Conservation (phyloP, 2,888 invertebrate species). For the Nasonia oneida region DNA sequence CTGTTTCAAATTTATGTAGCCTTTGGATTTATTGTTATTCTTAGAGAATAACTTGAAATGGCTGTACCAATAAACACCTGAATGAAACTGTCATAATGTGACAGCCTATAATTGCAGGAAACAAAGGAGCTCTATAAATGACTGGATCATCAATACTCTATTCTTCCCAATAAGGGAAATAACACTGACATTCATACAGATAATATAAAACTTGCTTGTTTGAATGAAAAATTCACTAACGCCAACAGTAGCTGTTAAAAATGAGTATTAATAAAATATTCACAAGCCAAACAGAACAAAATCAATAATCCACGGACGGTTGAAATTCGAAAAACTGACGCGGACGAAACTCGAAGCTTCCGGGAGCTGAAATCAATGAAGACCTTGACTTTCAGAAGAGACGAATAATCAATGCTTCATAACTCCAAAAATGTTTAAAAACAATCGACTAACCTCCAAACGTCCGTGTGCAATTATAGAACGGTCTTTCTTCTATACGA, state of each 20-base stretch:
- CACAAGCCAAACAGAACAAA: background rate
- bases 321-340: background rate
- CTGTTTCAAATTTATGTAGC: too few species aligned
- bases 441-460: slow-evolving; percentile 10
- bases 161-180: background rate
- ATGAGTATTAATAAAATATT: slow-evolving; percentile 5
- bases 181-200: slow-evolving; percentile 8
- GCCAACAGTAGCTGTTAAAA: background rate
- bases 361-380: background rate
- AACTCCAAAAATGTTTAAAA: background rate
- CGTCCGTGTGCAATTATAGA: background rate
- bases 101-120: slow-evolving; percentile 17
- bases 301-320: background rate
- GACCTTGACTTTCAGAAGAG: background rate
- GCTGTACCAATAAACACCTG: background rate
- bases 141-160: background rate
- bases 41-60: background rate
- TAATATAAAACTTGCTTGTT: background rate
- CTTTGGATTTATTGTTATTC: background rate
- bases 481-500: background rate
- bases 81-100: background rate
- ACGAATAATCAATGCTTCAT: background rate
- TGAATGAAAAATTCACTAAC: slow-evolving; percentile 23
- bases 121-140: background rate
- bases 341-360: background rate